phyloP scores from a whole-genome alignment of 1,140 invertebrate species.

The Drosophila azteca region DNA sequence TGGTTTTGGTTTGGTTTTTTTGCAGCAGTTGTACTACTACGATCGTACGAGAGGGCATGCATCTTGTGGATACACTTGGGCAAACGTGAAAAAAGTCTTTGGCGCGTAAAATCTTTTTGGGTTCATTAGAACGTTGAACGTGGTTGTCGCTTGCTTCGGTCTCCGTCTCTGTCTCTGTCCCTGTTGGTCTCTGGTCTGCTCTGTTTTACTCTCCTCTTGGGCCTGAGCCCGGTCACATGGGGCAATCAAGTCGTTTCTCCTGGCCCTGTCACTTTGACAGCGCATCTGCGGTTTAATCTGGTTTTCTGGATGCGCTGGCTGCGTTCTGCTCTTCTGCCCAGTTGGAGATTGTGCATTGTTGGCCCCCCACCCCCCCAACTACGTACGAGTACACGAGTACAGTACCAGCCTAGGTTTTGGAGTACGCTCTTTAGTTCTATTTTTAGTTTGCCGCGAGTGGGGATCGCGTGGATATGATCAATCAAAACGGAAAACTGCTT shows the following conservation, averaged over 20 bases:
- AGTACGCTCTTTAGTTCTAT: slow-evolving; percentile 15
- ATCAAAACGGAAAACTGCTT: slow-evolving; percentile 39
- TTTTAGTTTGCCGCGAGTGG: slow-evolving; percentile 14
- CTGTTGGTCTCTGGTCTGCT: slow-evolving; percentile 4
- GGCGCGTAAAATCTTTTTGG: slow-evolving; percentile 79
- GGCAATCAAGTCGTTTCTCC: slow-evolving; percentile 74
- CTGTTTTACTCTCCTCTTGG: slow-evolving; percentile 2
- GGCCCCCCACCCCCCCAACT: neutral
- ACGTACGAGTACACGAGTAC: slow-evolving; percentile 44
- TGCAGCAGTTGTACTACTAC: slow-evolving; percentile 52
- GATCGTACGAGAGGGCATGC: slow-evolving; percentile 12
- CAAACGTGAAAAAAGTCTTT: slow-evolving; percentile 73
- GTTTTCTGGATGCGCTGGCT: slow-evolving; percentile 48
- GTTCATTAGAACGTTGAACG: slow-evolving; percentile 81
- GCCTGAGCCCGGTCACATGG: slow-evolving; percentile 47
- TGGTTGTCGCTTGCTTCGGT: slow-evolving; percentile 28
- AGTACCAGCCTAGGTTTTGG: slow-evolving; percentile 54
- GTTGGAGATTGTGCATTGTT: slow-evolving; percentile 20
- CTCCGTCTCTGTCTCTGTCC: slow-evolving; percentile 1
- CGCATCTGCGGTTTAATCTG: slow-evolving; percentile 79
- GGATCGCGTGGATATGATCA: slow-evolving; percentile 46
- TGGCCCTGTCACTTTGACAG: slow-evolving; percentile 77
- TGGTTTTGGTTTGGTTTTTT: slow-evolving; percentile 25
- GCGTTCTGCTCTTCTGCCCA: slow-evolving; percentile 42
- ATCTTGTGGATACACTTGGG: slow-evolving; percentile 48